phyloP scores from a whole-genome alignment of 2,797 vertebrate genomes.

The Melanogrammus aeglefinus region DNA sequence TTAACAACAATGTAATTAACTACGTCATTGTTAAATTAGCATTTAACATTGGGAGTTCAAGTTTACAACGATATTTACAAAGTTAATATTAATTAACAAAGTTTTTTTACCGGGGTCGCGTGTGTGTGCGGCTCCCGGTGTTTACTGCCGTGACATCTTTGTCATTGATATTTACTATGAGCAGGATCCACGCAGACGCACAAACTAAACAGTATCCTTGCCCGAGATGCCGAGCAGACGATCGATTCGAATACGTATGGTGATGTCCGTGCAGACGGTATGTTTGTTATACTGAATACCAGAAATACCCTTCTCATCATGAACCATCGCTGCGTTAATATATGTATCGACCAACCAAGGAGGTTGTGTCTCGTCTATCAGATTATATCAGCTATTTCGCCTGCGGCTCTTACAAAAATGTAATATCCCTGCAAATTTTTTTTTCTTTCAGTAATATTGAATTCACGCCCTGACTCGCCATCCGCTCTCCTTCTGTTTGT shows the following conservation, averaged over 20 bases:
- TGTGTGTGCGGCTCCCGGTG: neutral
- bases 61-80: neutral
- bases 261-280: neutral
- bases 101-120: neutral
- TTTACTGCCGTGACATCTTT: neutral
- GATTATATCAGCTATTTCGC: neutral
- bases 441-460: neutral
- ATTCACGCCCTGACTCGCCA: neutral
- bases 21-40: slow-evolving; percentile 9
- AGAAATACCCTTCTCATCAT: neutral
- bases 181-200: neutral
- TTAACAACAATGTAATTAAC: slow-evolving; percentile 13
- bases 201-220: neutral
- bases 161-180: neutral
- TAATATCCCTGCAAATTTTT: neutral
- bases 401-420: neutral
- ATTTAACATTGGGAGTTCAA: neutral
- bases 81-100: neutral
- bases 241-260: neutral
- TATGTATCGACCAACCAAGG: neutral
- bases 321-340: neutral
- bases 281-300: neutral
- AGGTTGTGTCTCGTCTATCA: neutral
- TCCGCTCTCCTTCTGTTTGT: neutral
- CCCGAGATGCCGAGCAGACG: neutral